These are phyloP conservation scores for Neuroterus valhalla DNA, from an alignment of 1,140 invertebrate species.

Conservation along the genomic window DNA sequence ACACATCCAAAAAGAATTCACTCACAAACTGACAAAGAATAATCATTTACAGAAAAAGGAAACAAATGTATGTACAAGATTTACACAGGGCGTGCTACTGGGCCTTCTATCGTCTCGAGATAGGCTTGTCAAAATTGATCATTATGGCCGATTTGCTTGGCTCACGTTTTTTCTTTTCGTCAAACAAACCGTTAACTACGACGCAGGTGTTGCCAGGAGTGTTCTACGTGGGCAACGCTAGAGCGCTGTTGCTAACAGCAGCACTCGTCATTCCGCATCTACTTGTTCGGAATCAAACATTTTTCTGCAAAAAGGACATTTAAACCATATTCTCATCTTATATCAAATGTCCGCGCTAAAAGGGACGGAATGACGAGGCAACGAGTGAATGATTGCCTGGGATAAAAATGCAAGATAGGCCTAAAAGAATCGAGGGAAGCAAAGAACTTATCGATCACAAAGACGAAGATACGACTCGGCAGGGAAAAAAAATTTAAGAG, in stretches of 20 bases:
- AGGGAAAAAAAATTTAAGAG: background rate
- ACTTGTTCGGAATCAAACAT: conserved; percentile 5
- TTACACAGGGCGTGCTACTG: conserved; percentile 65
- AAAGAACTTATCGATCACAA: background rate
- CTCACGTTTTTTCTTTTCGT: conserved; percentile 42
- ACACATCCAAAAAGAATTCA: conserved; percentile 57
- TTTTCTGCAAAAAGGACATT: background rate
- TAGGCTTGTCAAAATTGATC: conserved; percentile 34
- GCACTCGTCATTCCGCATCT: conserved; percentile 14
- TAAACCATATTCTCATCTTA: no score
- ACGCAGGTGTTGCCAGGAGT: conserved; percentile 15
- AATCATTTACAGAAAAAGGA: conserved; percentile 27
- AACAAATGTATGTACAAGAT: conserved; percentile 56
- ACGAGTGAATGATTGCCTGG: background rate
- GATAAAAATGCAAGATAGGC: conserved; percentile 5
- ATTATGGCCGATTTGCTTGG: conserved; percentile 41
- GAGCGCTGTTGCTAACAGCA: conserved; percentile 1
- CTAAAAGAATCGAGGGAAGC: background rate
- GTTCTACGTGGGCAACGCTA: conserved; percentile 21
- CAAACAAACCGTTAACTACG: conserved; percentile 34
- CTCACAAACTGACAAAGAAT: conserved; percentile 32
- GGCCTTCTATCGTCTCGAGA: conserved; percentile 45
- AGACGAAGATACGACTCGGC: background rate
- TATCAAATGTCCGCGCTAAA: background rate
- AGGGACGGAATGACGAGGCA: conserved; percentile 7